Evolutionary conservation across 2,888 invertebrate genomes (phyloP).

Genomic region (Liodrosophila aerea): DNA sequence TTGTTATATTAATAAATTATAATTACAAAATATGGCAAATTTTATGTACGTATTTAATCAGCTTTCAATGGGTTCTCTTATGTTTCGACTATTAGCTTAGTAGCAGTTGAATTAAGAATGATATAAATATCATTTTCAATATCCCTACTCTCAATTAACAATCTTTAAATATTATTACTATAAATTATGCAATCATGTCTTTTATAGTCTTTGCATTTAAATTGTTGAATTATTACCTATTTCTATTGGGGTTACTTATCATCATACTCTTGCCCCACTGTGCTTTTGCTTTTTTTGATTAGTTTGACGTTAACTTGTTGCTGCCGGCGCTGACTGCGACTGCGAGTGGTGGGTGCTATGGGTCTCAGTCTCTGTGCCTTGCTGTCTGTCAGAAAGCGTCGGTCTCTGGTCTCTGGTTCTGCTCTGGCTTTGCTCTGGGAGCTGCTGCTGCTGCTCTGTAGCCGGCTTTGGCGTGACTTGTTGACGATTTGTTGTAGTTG

Average conservation of each 20-base stretch:
- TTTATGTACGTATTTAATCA: no score
- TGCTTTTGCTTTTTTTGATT: constrained; percentile 35
- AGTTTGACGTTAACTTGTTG: constrained; percentile 54
- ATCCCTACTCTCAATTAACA: no score
- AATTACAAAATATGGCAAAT: no score
- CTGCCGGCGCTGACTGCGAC: constrained; percentile 37
- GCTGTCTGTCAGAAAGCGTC: constrained; percentile 14
- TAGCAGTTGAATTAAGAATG: no score
- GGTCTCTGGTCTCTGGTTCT: constrained; percentile 27
- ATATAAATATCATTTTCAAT: no score
- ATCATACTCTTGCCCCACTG: constrained; percentile 26
- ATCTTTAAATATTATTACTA: no score
- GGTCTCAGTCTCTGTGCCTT: constrained; percentile 20
- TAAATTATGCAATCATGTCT: no score
- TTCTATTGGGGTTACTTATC: not conserved
- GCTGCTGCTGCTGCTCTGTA: constrained; percentile 26
- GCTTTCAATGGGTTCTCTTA: no score
- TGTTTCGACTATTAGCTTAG: no score
- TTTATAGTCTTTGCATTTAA: no score
- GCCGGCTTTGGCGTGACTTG: constrained; percentile 74
- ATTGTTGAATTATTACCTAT: no score
- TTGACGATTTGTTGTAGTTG: constrained; percentile 70
- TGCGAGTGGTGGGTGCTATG: constrained; percentile 65
- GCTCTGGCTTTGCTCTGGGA: constrained; percentile 20
- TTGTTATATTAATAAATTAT: no score